Evolutionary conservation across 2,797 vertebrate genomes (phyloP).

Genomic region (Poeciliopsis turneri): DNA sequence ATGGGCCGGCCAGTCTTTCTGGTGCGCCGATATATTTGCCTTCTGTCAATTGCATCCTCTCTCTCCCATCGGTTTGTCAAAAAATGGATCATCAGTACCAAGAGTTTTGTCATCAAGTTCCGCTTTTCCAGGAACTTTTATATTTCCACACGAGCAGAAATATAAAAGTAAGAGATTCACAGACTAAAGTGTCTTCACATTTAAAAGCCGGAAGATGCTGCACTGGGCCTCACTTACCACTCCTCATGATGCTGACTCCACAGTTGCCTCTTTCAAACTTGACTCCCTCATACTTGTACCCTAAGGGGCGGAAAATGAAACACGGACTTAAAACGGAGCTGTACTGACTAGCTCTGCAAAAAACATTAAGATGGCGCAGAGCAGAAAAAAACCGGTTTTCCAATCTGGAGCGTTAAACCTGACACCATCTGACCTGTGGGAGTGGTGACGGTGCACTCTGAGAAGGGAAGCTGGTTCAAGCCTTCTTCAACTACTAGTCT

Average conservation of each 20-base stretch:
- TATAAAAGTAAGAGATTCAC: conserved; percentile 1
- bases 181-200: conserved; percentile 15
- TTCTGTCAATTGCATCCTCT: too few relatives aligned
- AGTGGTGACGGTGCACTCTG: conserved; percentile 93
- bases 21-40: too few relatives aligned
- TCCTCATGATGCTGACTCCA: conserved; percentile 96
- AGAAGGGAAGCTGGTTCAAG: conserved; percentile 93
- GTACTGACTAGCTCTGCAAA: conserved; percentile 11
- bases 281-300: conserved; percentile 95
- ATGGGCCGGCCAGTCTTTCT: too few relatives aligned
- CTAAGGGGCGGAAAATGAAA: conserved; percentile 66
- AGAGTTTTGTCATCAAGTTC: too few relatives aligned
- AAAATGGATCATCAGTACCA: too few relatives aligned
- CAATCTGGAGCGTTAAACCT: background rate
- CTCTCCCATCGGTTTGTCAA: too few relatives aligned
- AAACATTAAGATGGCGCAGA: background rate
- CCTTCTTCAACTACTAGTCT: conserved; percentile 96
- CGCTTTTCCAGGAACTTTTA: too few relatives aligned
- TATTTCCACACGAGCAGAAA: background rate
- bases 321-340: conserved; percentile 24
- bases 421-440: conserved; percentile 85
- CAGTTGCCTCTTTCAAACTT: conserved; percentile 96
- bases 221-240: conserved; percentile 81
- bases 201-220: conserved; percentile 20
- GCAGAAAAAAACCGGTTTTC: conserved; percentile 4